Conservation (phyloP, 2,888 invertebrate species). For the Girardia tigrina region DNA sequence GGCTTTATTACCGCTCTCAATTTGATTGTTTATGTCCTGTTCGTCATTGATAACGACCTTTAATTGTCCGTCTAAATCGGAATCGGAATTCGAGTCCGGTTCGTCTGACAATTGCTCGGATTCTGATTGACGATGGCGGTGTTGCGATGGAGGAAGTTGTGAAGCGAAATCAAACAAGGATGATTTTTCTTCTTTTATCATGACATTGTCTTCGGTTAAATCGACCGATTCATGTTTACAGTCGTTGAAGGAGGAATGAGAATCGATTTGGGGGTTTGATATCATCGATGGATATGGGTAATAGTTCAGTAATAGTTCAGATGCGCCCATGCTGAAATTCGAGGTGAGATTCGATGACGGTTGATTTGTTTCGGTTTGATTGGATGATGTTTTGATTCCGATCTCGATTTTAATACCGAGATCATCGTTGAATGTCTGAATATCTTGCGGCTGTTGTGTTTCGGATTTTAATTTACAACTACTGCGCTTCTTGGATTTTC, state of each 20-base stretch:
- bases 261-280: too few species aligned
- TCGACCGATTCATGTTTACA: not conserved
- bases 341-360: not conserved
- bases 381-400: not conserved
- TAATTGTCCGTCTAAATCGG: not conserved
- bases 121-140: not conserved
- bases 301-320: not conserved
- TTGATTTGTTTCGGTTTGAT: not conserved
- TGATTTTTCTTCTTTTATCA: not conserved
- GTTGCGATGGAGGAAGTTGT: too few species aligned
- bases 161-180: too few species aligned
- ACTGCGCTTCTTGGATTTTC: not conserved
- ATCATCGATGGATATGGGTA: not conserved
- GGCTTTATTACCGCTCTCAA: not conserved
- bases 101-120: not conserved
- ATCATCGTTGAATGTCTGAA: not conserved
- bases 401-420: not conserved
- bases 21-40: too few species aligned
- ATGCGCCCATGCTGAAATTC: not conserved
- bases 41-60: slow-evolving; percentile 4
- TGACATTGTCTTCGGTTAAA: not conserved
- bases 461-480: not conserved
- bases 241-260: too few species aligned
- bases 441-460: not conserved
- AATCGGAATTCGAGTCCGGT: not conserved